Conservation (phyloP, 1,140 invertebrate genomes). For the Metopolophium dirhodum region DNA sequence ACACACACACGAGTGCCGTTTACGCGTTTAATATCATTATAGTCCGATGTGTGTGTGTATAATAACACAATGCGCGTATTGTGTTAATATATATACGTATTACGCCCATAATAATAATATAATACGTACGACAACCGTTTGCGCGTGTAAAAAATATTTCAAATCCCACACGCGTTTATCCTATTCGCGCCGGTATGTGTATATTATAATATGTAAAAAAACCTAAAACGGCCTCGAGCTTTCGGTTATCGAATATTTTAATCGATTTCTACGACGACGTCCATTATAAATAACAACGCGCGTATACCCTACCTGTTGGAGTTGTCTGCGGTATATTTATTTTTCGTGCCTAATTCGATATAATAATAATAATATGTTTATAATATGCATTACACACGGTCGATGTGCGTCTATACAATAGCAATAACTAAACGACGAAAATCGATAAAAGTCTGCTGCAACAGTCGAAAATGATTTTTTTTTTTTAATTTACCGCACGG, state of each 20-base stretch:
- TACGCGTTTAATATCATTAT: background rate
- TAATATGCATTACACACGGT: background rate
- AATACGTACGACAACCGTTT: constrained; percentile 6
- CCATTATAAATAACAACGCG: background rate
- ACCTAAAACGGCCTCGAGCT: constrained; percentile 4
- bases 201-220: background rate
- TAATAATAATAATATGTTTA: background rate
- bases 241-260: constrained; percentile 12
- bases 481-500: background rate
- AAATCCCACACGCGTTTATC: constrained; percentile 12
- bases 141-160: background rate
- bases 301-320: background rate
- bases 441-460: background rate
- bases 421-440: background rate
- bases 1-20: background rate
- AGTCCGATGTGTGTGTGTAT: background rate
- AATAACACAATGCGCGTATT: constrained; percentile 15
- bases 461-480: background rate
- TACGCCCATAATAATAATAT: constrained; percentile 15
- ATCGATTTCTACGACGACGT: background rate
- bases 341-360: background rate
- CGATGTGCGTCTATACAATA: background rate
- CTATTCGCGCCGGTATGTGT: background rate
- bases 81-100: constrained; percentile 2
- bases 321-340: constrained; percentile 15